Percentiles rank a stretch among this genome's conserved stretches.
Evolutionary conservation across 2,797 vertebrate species (phyloP).

Genomic region (Melanotaenia pygmaea): DNA sequence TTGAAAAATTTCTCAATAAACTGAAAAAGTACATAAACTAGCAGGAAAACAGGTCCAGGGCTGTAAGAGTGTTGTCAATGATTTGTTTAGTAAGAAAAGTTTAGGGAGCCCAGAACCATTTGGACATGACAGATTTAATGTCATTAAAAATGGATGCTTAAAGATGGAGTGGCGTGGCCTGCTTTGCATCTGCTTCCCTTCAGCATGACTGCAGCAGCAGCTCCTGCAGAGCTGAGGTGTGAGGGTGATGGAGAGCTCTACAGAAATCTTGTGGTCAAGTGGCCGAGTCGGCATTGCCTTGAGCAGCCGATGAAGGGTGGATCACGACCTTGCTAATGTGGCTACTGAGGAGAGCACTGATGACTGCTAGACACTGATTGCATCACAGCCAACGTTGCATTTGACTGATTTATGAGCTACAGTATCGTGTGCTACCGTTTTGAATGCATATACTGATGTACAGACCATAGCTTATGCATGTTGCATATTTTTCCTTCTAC

Average conservation of each 20-base stretch:
- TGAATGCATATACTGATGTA: not conserved
- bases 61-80: too few relatives aligned
- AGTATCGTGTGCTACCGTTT: not conserved
- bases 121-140: not conserved
- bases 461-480: not conserved
- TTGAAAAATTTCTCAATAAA: too few relatives aligned
- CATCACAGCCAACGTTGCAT: slow-evolving; percentile 21
- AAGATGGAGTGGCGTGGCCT: not conserved
- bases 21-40: too few relatives aligned
- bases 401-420: slow-evolving; percentile 28
- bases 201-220: slow-evolving; percentile 6
- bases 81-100: too few relatives aligned
- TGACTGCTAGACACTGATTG: slow-evolving; percentile 46
- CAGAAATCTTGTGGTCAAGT: slow-evolving; percentile 43
- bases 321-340: slow-evolving; percentile 50
- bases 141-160: not conserved
- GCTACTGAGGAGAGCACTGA: slow-evolving; percentile 40
- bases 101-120: too few relatives aligned
- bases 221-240: slow-evolving; percentile 15
- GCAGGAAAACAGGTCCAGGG: too few relatives aligned
- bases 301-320: slow-evolving; percentile 41
- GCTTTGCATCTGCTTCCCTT: not conserved
- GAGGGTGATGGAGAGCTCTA: slow-evolving; percentile 58
- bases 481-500: not conserved
- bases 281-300: slow-evolving; percentile 29